phyloP scores from a whole-genome alignment of 2,888 invertebrate species.

The Tipula helvola region DNA sequence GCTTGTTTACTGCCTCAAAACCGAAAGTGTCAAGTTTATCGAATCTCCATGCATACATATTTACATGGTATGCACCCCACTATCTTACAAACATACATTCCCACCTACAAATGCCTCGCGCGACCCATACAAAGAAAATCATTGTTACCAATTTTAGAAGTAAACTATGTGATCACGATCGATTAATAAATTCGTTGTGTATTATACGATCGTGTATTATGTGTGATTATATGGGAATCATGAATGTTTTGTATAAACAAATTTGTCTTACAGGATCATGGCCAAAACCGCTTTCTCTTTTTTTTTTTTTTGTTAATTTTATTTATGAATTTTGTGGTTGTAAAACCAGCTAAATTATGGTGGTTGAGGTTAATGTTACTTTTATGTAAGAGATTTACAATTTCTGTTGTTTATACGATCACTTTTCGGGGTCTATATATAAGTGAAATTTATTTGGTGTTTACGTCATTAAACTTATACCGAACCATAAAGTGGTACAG shows the following conservation, averaged over 20 bases:
- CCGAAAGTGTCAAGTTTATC: background rate
- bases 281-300: slow-evolving; percentile 15
- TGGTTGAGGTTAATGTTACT: slow-evolving; percentile 6
- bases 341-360: slow-evolving; percentile 7
- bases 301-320: slow-evolving; percentile 1
- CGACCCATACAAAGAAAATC: background rate
- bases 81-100: background rate
- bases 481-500: background rate
- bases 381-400: background rate
- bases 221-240: slow-evolving; percentile 11
- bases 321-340: background rate
- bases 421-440: background rate
- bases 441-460: background rate
- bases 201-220: background rate
- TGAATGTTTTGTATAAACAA: slow-evolving; percentile 5
- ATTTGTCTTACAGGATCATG: slow-evolving; percentile 13
- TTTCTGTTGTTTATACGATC: background rate
- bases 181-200: background rate
- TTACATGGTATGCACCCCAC: background rate
- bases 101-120: background rate
- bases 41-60: background rate
- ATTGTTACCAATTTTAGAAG: background rate
- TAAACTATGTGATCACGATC: background rate
- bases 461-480: background rate
- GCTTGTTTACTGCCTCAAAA: background rate